Evolutionary conservation across 2,797 vertebrate species (phyloP).

Genomic region (Ctenochaetus hawaiiensis): DNA sequence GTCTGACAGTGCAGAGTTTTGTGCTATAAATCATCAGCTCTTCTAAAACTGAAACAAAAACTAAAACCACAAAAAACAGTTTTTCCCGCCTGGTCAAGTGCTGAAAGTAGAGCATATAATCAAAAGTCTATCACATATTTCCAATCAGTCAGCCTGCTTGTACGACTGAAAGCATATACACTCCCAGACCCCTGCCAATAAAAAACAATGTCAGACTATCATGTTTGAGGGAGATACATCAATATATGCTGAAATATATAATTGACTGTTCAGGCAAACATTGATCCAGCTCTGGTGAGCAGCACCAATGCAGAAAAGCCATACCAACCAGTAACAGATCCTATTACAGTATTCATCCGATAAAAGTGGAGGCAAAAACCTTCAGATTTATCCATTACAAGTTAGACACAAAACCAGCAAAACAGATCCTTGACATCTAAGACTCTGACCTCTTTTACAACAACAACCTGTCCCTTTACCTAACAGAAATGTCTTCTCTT

Average conservation of each 20-base stretch:
- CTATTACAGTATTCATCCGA: background rate
- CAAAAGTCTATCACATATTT: background rate
- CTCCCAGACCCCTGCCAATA: background rate
- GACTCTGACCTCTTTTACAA: background rate
- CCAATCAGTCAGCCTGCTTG: too few species aligned
- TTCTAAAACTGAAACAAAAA: background rate
- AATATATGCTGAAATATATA: slow-evolving; percentile 39
- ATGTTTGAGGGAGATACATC: slow-evolving; percentile 29
- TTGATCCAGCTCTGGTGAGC: slow-evolving; percentile 22
- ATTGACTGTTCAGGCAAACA: slow-evolving; percentile 39
- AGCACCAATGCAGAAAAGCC: slow-evolving; percentile 9
- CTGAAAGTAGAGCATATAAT: background rate
- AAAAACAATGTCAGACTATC: slow-evolving; percentile 3
- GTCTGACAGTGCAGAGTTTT: background rate
- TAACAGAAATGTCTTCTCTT: background rate
- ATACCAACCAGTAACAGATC: background rate
- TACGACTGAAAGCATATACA: background rate
- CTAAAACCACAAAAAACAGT: background rate
- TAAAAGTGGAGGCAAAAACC: slow-evolving; percentile 1
- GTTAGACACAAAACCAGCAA: slow-evolving; percentile 10
- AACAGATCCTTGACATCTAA: background rate
- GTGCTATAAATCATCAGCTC: background rate
- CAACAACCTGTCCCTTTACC: background rate
- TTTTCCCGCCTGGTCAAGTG: background rate
- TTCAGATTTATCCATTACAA: background rate